phyloP scores from a whole-genome alignment of 23 tunicate species.

The Botrylloides violaceus region DNA sequence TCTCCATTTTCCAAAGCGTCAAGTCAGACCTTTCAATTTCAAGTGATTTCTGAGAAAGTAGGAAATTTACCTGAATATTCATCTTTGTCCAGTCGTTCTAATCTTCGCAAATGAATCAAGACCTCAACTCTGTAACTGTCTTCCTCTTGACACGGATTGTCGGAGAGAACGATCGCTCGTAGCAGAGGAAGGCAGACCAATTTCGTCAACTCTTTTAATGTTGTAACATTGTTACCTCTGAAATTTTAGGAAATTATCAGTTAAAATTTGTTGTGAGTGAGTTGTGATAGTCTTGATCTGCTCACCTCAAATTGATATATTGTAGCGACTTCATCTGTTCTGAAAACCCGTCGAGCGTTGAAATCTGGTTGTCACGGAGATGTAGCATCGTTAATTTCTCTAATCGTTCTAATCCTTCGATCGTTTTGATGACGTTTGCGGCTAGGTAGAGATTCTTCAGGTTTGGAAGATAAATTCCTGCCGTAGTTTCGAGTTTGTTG shows the following conservation, averaged over 20 bases:
- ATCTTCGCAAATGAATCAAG: constrained; percentile 52
- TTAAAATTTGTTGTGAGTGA: too few species aligned
- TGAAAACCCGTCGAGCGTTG: constrained; percentile 49
- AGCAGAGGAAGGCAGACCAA: constrained; percentile 53
- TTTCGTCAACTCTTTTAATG: constrained; percentile 53
- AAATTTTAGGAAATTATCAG: too few species aligned
- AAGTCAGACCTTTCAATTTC: too few species aligned
- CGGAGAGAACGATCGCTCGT: constrained; percentile 54
- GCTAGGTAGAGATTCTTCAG: constrained; percentile 76
- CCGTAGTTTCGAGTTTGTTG: constrained; percentile 55
- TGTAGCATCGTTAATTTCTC: constrained; percentile 57
- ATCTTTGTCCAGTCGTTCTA: constrained; percentile 83
- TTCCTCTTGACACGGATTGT: constrained; percentile 61
- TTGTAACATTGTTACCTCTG: constrained; percentile 60
- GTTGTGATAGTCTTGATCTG: background rate
- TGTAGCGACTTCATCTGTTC: constrained; percentile 57
- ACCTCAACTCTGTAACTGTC: constrained; percentile 76
- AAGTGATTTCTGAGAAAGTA: too few species aligned
- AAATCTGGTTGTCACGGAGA: constrained; percentile 78
- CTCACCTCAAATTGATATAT: constrained; percentile 74
- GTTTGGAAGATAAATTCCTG: constrained; percentile 58
- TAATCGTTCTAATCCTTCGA: constrained; percentile 63
- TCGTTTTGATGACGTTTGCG: constrained; percentile 39
- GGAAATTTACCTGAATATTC: constrained; percentile 51
- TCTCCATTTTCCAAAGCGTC: too few species aligned